Evolutionary conservation across 2,888 invertebrate genomes (phyloP), one percentile per base, ranked within the genome.

Genomic region (Papilio protenor): DNA sequence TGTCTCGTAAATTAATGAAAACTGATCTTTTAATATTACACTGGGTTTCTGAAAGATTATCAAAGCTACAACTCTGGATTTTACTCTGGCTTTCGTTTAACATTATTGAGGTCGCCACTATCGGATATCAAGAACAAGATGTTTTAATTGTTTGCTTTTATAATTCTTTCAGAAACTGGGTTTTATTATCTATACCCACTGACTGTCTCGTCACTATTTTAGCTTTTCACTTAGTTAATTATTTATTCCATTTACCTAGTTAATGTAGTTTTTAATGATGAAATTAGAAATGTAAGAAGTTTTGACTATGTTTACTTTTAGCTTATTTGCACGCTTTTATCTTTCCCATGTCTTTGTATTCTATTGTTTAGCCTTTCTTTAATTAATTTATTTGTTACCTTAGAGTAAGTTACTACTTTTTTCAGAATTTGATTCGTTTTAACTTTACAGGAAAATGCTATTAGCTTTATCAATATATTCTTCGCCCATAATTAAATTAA

Each of bases 221-320:
- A 69, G 12, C n/a, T 45, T 69, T 69, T n/a, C 66, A 69, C 45
- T 33, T 40, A n/a, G 10, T 40, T n/a, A 40, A 66, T 45, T 69
- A 69, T 69, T 69, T 69, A 69, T 69, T 69, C n/a, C 12, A 69
- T 69, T 69, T 69, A 11, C 45, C 2, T 69, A 69, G 66, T 45
- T 69, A 2, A 45, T 69, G 16, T 69, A 69, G 40, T 45, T 14
- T 21, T 69, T 45, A 40, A 33, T 45, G 45, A 69, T 12, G n/a
- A 12, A 69, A 40, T n/a, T n/a, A 66, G 10, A 18, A 40, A 66
- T 45, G 10, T 66, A 66, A 8, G 11, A 64, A n/a, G 18, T 40
- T 66, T 40, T 40, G 18, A 66, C 2, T 66, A 40, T n/a, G 11
- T 1, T 64, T 40, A 40, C 23, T 33, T 33, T 18, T 6, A 64